Evolutionary conservation across 2,113 vertebrate species (phyloP), one percentile per base, ranked within the genome.

Genomic region (Anguilla japonica): DNA sequence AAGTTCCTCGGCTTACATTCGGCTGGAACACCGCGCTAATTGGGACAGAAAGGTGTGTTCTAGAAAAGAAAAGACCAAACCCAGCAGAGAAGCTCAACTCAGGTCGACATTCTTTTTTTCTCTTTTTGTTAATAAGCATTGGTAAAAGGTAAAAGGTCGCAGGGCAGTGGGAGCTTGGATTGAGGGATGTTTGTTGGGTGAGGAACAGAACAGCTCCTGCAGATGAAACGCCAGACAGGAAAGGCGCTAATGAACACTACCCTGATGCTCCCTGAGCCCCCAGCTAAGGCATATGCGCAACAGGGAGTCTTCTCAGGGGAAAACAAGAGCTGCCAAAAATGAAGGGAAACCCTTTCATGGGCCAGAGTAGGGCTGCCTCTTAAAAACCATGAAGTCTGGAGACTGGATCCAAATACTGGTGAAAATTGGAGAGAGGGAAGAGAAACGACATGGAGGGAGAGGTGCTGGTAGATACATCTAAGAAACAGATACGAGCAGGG

Each of bases 21-120:
- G 78, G 75, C 78, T 60, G 20, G 56, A 81, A 60, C 56, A 34
- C 78, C 26, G 11, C 8, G 53, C n/a, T 85, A 85, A 85, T 80
- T 81, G 78, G 84, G 75, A 85, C 46, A 85, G 34, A 79, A 53
- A 41, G 34, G 39, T 81, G 75, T 41, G 34, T 40, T 85, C 16
- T 57, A 46, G 43, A 41, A 79, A 85, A 41, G 3, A 80, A 46
- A 85, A 75, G 71, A 85, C 46, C 78, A 56, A 57, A 78, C 50
- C 56, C 13, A 22, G 34, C 71, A 79, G 43, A 50, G 41, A 18
- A 43, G 53, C 75, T 80, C 78, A 60, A 81, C 78, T 40, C 20
- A 60, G 46, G 53, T 14, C 20, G n/a, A 71, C 34, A 81, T n/a
- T 39, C 29, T 22, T 20, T 78, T 57, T 67, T 63, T 63, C 3